Base-by-base conservation (phyloP, 2,888 invertebrate genomes). In the Epirrita christyi region DNA sequence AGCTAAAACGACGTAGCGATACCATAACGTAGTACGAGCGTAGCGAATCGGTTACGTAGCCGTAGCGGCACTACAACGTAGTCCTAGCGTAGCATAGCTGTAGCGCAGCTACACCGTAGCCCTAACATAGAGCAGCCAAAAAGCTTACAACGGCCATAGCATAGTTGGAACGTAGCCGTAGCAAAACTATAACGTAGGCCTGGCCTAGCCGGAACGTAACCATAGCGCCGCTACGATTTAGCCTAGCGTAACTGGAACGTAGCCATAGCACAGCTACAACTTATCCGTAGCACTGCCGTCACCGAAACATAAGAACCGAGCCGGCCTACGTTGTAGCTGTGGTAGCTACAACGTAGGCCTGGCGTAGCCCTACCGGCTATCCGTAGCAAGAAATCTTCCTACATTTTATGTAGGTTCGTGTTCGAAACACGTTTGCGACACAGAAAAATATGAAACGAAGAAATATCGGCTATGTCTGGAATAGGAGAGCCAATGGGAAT, bases 41-140 rank as follows among this genome's bases (percentile, higher is more conserved):
- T 8, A 3, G 38, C 38, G 9, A 9, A 11, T 13, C 7, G 13
- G 13, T 2, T 0, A 11, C 32, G 36, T 47, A 36, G 36, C 8
- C 32, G 32, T 32, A 42, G n/a, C 21, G 15, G 6, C 9, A 15
- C 28, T 37, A 28, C 36, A 15, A 36, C 47, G 36, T 53, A 41
- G 41, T 21, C 27, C 9, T n/a, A 15, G 36, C 6, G 29, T 10
- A 36, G 28, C 15, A 10, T 13, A 43, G 34, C 15, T 11, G 15
- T 29, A 43, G 43, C 21, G 21, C 34, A 29, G 43, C 42, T 28
- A 9, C 14, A 32, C n/a, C 44, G 45, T 52, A 52, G 38, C 29
- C 2, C 15, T 9, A 0, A 1, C 36, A 8, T 40, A 40, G 14
- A 8, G 6, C 14, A 9, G 9, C 15, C n/a, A n/a, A n/a, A n/a